phyloP scores from a whole-genome alignment of 2,888 invertebrate genomes.

The Zygothrica quintamaculata region DNA sequence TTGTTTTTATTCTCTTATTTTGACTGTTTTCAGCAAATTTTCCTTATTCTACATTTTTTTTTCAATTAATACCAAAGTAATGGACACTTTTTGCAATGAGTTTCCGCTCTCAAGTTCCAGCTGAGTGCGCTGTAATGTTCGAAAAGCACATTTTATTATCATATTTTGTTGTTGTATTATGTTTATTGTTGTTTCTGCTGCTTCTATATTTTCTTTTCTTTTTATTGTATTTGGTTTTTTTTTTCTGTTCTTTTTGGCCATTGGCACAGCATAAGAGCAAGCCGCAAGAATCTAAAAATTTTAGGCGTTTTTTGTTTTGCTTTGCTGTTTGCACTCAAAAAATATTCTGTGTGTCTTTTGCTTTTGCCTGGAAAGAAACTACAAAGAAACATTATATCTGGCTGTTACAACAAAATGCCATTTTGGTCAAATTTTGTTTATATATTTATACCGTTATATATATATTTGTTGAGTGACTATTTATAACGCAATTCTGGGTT shows the following conservation, averaged over 20 bases:
- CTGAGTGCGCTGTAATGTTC: constrained; percentile 62
- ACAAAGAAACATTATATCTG: constrained; percentile 49
- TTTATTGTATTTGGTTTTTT: background rate
- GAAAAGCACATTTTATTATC: too few relatives aligned
- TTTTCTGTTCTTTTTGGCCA: constrained; percentile 15
- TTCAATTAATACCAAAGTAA: constrained; percentile 69
- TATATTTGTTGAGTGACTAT: constrained; percentile 57
- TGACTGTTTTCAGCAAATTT: constrained; percentile 38
- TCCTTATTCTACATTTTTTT: constrained; percentile 22
- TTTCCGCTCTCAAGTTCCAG: constrained; percentile 68
- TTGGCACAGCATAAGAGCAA: background rate
- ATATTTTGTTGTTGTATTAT: too few relatives aligned
- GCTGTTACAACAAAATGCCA: constrained; percentile 51
- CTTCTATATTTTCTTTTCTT: background rate
- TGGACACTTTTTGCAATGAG: constrained; percentile 71
- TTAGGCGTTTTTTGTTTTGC: constrained; percentile 29
- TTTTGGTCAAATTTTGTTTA: constrained; percentile 58
- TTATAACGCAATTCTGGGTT: constrained; percentile 64
- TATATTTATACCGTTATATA: constrained; percentile 34
- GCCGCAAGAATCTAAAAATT: constrained; percentile 5
- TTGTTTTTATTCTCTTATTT: constrained; percentile 19
- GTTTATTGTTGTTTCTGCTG: background rate
- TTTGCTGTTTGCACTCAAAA: constrained; percentile 29
- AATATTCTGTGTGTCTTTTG: constrained; percentile 12
- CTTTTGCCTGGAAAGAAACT: constrained; percentile 18